These are phyloP conservation scores for Habropoda laboriosa DNA, from an alignment of 1,140 invertebrate genomes.

Conservation along the genomic window DNA sequence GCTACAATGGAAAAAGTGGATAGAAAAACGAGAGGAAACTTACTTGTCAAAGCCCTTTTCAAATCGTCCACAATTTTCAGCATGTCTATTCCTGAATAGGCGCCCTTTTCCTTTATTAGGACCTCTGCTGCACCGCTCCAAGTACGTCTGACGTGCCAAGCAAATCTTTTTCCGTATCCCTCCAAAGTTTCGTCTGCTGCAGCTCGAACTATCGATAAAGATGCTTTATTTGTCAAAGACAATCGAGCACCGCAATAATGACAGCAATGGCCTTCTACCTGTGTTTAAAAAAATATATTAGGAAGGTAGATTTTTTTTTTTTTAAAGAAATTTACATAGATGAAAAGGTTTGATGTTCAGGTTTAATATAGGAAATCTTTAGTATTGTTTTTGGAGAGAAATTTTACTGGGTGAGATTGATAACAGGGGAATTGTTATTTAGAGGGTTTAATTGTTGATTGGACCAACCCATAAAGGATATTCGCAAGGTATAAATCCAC, in stretches of 20 bases:
- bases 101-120: conserved; percentile 71
- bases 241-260: conserved; percentile 75
- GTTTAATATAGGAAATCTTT: no score
- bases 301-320: no score
- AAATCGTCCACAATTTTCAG: conserved; percentile 62
- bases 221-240: conserved; percentile 48
- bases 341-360: no score
- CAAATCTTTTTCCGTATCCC: conserved; percentile 53
- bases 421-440: not conserved
- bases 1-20: no score
- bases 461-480: conserved; percentile 71
- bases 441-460: not conserved
- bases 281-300: not conserved
- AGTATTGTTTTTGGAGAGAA: no score
- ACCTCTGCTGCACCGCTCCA: conserved; percentile 68
- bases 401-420: no score
- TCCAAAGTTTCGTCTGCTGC: conserved; percentile 60
- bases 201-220: conserved; percentile 57
- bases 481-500: conserved; percentile 67
- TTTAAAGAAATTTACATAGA: no score
- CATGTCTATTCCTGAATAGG: conserved; percentile 67
- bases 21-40: not conserved
- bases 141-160: conserved; percentile 73
- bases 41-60: conserved; percentile 52
- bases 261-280: conserved; percentile 80